Evolutionary conservation across 2,888 invertebrate species (phyloP).

Genomic region (Oscheius myriophilus): DNA sequence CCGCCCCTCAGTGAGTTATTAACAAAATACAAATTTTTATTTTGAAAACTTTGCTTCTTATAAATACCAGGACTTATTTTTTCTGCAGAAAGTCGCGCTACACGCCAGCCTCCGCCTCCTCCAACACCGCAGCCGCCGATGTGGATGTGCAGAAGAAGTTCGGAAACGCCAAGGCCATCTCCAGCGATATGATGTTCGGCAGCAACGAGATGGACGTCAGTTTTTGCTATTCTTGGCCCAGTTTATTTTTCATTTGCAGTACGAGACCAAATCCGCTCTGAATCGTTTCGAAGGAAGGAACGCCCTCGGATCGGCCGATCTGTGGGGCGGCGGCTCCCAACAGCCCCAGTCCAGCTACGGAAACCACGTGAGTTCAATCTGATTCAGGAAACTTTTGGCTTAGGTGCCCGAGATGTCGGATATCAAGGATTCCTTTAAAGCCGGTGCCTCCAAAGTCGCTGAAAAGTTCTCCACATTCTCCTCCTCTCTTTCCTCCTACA

Average conservation of each 20-base stretch:
- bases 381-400: neutral
- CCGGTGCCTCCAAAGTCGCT: constrained; percentile 95
- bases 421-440: constrained; percentile 93
- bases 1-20: constrained; percentile 41
- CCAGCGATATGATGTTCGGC: constrained; percentile 94
- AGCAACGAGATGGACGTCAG: constrained; percentile 73
- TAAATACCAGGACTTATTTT: neutral
- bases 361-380: constrained; percentile 19
- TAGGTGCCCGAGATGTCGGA: constrained; percentile 84
- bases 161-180: constrained; percentile 95
- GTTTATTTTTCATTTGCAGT: constrained; percentile 65
- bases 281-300: constrained; percentile 89
- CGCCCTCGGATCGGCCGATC: constrained; percentile 94
- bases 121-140: constrained; percentile 64
- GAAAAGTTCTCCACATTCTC: constrained; percentile 88
- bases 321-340: constrained; percentile 79
- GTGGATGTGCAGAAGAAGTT: constrained; percentile 93
- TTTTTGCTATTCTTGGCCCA: neutral
- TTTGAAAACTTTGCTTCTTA: neutral
- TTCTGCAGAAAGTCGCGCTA: constrained; percentile 45
- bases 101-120: constrained; percentile 34
- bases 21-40: neutral
- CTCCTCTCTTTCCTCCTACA: constrained; percentile 62
- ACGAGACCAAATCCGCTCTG: constrained; percentile 74
- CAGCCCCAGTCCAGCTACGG: constrained; percentile 34